Evolutionary conservation across 2,113 vertebrate species (phyloP).

Genomic region (Chauna torquata): DNA sequence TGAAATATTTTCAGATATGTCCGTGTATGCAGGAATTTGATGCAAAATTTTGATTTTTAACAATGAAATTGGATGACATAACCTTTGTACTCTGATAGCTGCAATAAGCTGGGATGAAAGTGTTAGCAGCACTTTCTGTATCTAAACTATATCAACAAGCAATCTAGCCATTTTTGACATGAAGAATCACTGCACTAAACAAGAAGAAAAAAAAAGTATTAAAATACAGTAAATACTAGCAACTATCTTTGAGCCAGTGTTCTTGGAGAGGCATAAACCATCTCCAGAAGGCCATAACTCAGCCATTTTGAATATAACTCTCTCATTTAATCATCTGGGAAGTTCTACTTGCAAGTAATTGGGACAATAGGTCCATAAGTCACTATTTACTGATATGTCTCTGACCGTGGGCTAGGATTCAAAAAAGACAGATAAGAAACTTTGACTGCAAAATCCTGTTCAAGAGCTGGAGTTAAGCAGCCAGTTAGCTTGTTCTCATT

Average conservation of each 20-base stretch:
- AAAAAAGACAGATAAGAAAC: background rate
- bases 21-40: background rate
- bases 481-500: background rate
- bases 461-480: background rate
- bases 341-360: background rate
- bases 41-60: background rate
- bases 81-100: background rate
- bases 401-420: background rate
- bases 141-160: background rate
- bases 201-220: background rate
- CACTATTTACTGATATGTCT: background rate
- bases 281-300: background rate
- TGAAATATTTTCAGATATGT: background rate
- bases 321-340: background rate
- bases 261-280: background rate
- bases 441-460: background rate
- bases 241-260: background rate
- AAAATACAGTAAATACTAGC: background rate
- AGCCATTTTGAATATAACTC: background rate
- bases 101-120: background rate
- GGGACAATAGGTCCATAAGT: background rate
- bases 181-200: background rate
- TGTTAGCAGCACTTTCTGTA: background rate
- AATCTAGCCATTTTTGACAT: background rate
- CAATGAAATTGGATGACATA: background rate